Percentiles rank a stretch among this genome's conserved stretches.
These are phyloP conservation scores for Isurus oxyrinchus DNA, from an alignment of 2,113 vertebrate genomes.

Conservation along the genomic window DNA sequence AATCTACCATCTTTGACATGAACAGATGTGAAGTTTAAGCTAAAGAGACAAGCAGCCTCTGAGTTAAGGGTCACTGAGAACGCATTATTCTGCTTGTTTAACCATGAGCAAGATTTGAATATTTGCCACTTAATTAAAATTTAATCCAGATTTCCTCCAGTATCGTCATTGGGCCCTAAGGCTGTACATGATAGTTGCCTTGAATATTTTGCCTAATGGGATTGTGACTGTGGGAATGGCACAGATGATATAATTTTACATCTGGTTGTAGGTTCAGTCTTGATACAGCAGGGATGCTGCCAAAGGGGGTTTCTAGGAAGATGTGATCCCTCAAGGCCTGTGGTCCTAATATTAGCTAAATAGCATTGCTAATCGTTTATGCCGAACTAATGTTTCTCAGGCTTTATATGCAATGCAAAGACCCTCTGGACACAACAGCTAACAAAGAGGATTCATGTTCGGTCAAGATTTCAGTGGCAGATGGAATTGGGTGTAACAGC, in stretches of 20 bases:
- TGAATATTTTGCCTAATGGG: conserved; percentile 7
- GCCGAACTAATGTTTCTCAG: background rate
- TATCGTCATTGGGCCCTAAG: background rate
- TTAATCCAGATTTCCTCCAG: conserved; percentile 5
- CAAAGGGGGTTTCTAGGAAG: background rate
- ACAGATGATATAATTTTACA: background rate
- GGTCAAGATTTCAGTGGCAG: background rate
- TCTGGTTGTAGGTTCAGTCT: too few relatives aligned
- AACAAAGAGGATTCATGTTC: background rate
- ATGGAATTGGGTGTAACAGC: background rate
- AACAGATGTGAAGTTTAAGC: background rate
- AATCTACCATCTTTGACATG: background rate
- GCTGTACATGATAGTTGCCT: background rate
- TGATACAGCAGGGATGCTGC: background rate
- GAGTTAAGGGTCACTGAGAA: background rate
- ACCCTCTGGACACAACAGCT: background rate
- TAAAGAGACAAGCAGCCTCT: background rate
- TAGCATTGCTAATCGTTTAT: background rate
- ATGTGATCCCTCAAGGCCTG: background rate
- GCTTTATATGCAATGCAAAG: background rate
- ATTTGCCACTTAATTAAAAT: conserved; percentile 13
- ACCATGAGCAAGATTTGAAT: background rate
- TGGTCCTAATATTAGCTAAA: background rate
- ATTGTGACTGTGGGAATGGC: background rate
- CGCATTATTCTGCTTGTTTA: conserved; percentile 16